phyloP scores from a whole-genome alignment of 2,888 invertebrate species.

The Hoplodrina blanda region DNA sequence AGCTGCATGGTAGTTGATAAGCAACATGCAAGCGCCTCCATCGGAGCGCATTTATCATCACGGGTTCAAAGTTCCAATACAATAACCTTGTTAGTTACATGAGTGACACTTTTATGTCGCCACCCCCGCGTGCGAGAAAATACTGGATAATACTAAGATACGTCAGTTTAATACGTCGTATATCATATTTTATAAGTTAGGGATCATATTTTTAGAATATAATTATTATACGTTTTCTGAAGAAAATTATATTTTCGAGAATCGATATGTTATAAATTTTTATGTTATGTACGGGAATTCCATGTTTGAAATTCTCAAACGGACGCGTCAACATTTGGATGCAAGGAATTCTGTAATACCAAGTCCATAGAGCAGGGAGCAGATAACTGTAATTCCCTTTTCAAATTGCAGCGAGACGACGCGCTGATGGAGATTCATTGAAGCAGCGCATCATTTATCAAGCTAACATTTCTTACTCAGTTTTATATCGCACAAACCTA shows the following conservation, averaged over 20 bases:
- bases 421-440: slow-evolving; percentile 88
- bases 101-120: slow-evolving; percentile 62
- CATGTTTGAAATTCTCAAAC: slow-evolving; percentile 24
- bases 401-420: slow-evolving; percentile 80
- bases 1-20: slow-evolving; percentile 70
- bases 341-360: slow-evolving; percentile 65
- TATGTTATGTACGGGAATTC: neutral
- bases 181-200: slow-evolving; percentile 18
- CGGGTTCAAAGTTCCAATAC: slow-evolving; percentile 84
- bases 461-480: slow-evolving; percentile 80
- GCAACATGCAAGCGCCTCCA: slow-evolving; percentile 76
- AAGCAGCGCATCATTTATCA: slow-evolving; percentile 86
- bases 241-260: slow-evolving; percentile 1
- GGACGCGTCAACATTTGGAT: slow-evolving; percentile 47
- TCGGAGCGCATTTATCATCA: slow-evolving; percentile 79
- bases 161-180: slow-evolving; percentile 20
- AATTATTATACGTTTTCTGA: neutral
- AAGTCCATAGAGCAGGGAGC: slow-evolving; percentile 70
- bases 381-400: slow-evolving; percentile 80
- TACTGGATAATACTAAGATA: slow-evolving; percentile 41
- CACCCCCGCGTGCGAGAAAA: slow-evolving; percentile 25
- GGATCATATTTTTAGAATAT: neutral
- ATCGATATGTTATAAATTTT: slow-evolving; percentile 1
- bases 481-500: slow-evolving; percentile 77
- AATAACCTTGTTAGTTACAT: slow-evolving; percentile 71